Percentiles rank a stretch among this genome's conserved stretches.
Conservation (phyloP, 53 echinoderm and acorn worm genomes). For the Stichopus horrens region DNA sequence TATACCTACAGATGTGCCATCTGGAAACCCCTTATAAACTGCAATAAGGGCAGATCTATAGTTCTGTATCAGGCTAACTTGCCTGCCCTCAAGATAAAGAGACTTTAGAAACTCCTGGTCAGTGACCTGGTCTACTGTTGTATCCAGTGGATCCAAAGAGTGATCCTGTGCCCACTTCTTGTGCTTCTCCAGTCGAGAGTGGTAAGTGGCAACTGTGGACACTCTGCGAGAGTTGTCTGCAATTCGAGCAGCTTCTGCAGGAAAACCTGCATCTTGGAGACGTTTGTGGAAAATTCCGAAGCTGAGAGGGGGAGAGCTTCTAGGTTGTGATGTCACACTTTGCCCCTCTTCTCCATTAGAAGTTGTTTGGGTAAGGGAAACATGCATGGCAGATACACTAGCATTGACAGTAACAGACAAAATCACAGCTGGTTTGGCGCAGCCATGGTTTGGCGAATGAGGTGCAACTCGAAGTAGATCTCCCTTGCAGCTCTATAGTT, state of each 20-base stretch:
- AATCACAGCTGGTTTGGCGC: conserved; percentile 39
- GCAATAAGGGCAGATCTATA: too few species aligned
- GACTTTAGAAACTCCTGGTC: not conserved
- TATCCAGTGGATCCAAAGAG: not conserved
- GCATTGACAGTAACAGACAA: conserved; percentile 24
- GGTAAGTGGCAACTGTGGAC: conserved; percentile 25
- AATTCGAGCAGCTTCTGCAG: conserved; percentile 32
- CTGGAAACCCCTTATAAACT: too few species aligned
- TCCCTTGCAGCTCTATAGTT: not conserved
- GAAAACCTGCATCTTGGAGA: conserved; percentile 29
- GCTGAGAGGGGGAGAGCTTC: conserved; percentile 14
- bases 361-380: conserved; percentile 7
- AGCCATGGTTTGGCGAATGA: conserved; percentile 4
- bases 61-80: too few species aligned
- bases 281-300: conserved; percentile 27
- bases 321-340: too few species aligned
- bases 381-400: not conserved
- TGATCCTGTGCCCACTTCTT: not conserved
- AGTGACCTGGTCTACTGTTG: not conserved
- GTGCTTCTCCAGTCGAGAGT: conserved; percentile 3
- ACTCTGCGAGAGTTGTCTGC: conserved; percentile 28
- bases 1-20: too few species aligned
- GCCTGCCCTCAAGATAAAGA: not conserved
- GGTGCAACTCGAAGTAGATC: conserved; percentile 30
- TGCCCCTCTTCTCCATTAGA: not conserved